Percentiles rank a stretch among this genome's conserved stretches.
These are phyloP conservation scores for Acanthis flammea DNA, from an alignment of 2,797 vertebrate genomes.

Conservation along the genomic window DNA sequence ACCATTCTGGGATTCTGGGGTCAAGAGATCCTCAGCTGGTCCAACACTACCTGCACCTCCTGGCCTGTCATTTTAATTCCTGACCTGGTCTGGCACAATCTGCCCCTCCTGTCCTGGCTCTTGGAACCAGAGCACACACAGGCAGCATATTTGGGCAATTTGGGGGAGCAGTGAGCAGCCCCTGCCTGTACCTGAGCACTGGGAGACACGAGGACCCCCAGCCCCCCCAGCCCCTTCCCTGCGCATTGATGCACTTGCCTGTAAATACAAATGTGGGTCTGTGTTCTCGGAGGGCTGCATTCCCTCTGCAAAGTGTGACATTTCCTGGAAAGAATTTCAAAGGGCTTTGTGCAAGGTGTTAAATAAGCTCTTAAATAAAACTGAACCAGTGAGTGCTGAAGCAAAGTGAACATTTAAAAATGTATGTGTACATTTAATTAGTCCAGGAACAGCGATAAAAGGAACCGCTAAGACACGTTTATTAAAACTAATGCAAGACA, in stretches of 20 bases:
- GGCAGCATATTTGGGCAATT: background rate
- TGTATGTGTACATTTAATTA: constrained; percentile 66
- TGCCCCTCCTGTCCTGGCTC: background rate
- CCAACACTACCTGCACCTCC: background rate
- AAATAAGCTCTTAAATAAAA: constrained; percentile 65
- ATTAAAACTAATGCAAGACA: constrained; percentile 47
- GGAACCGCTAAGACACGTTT: constrained; percentile 21
- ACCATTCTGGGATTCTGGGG: background rate
- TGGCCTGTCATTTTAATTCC: background rate
- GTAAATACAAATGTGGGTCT: background rate
- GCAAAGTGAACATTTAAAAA: constrained; percentile 52
- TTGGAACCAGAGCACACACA: rapidly evolving
- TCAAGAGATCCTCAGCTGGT: background rate
- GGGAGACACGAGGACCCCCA: background rate
- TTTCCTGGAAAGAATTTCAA: constrained; percentile 64
- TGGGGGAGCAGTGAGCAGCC: background rate
- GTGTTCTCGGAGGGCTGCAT: background rate
- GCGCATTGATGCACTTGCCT: rapidly evolving
- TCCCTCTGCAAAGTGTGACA: constrained; percentile 44
- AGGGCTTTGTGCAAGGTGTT: constrained; percentile 60
- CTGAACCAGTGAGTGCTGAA: constrained; percentile 29
- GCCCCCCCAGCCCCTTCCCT: background rate
- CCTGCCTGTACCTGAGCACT: rapidly evolving
- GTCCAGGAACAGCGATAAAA: constrained; percentile 43
- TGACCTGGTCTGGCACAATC: background rate